phyloP scores from a whole-genome alignment of 2,888 invertebrate genomes.

The Lepetodrilus schrolli region DNA sequence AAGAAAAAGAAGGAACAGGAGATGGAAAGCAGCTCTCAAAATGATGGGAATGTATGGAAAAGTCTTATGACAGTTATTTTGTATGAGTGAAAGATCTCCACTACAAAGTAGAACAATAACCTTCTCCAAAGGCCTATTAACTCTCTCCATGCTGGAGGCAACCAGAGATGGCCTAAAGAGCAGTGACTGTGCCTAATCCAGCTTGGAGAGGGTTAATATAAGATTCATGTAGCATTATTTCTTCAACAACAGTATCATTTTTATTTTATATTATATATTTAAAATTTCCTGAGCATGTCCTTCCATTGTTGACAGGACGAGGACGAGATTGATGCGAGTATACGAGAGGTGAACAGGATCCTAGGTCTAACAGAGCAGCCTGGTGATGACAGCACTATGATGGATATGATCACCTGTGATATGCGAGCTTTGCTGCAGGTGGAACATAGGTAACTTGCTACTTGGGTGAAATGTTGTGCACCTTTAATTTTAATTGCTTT shows the following conservation, averaged over 20 bases:
- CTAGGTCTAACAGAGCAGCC: slow-evolving; percentile 77
- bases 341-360: slow-evolving; percentile 82
- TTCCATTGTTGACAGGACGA: no score
- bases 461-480: no score
- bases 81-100: no score
- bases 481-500: no score
- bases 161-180: no score
- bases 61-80: neutral
- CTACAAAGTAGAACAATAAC: no score
- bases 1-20: slow-evolving; percentile 53
- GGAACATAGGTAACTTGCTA: slow-evolving; percentile 72
- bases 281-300: neutral
- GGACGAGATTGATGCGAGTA: slow-evolving; percentile 82
- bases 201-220: no score
- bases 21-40: slow-evolving; percentile 29
- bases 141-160: no score
- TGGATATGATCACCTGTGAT: slow-evolving; percentile 44
- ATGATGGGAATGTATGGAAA: slow-evolving; percentile 21
- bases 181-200: no score
- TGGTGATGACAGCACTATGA: slow-evolving; percentile 21
- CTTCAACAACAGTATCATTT: neutral
- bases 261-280: neutral
- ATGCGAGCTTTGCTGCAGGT: slow-evolving; percentile 78
- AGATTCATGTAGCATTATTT: neutral
- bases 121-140: no score